Evolutionary conservation across 2,888 invertebrate genomes (phyloP), one percentile per base, ranked within the genome.

Genomic region (Cheilosia scutellata): DNA sequence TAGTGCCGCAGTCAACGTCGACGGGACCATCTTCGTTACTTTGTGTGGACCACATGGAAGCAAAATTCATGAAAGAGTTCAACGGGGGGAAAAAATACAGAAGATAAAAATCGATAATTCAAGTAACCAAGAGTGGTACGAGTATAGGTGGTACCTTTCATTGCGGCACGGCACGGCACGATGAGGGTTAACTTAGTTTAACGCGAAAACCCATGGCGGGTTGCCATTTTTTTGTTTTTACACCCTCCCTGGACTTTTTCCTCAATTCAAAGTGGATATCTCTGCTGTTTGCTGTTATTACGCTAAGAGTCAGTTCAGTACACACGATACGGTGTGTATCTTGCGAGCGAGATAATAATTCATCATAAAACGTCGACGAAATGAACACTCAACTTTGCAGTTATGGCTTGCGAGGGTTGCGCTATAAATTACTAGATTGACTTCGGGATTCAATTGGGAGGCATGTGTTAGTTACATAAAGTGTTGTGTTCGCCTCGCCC

Each of bases 381-480:
- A 77, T 68, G 66, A 77, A 68, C 68, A 53, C 76, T 58, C 53
- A 42, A 40, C 58, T 57, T 42, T 37, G 37, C 37, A 11, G 37
- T 29, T 29, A 29, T 20, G 44, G 29, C 37, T 53, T 47, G 20
- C 47, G 70, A 74, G 55, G 49, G 57, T 47, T 57, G 65, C 29
- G 58, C 66, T 60, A 60, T 77, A 77, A 68, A 77, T 77, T 60
- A 60, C 68, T 60, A 33, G 29, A 76, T 76, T 66, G 66, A 66
- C 66, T 76, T 25, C 25, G 20, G 68, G 60, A 68, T 51, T 68
- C 51, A 77, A 77, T 60, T 68, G 55, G 31, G 33, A 55, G 29
- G 37, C 27, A 25, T 27, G 37, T 13, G n/a, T n/a, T 31, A 57
- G 16, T 33, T 42, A 25, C 40, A 27, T 11, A 53, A 20, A 27